Base-by-base conservation (phyloP, 2,888 invertebrate species). In the Heliconius cydno region DNA sequence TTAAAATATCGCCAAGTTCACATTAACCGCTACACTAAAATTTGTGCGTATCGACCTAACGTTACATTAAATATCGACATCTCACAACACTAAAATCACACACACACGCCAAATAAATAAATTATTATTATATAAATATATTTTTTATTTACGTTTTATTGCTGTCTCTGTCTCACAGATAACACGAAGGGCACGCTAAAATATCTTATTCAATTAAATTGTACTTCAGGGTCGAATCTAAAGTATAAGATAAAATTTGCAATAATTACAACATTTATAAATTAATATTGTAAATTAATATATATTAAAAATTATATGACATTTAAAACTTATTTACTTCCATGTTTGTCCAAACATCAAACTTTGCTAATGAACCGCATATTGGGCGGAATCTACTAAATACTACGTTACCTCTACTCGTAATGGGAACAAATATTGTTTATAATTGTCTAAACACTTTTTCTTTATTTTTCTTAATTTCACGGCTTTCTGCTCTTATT, bases 31-130 rank as follows among this genome's bases (percentile, higher is more conserved):
- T 94, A 94, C 91, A 89, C 91, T 93, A 94, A 90, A 88, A 90
- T 93, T 94, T 94, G 94, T 94, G 94, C 94, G 94, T 94, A 91
- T 94, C 93, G 88, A 91, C 88, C 92, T 94, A 93, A 89, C 84
- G 87, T 90, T 89, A 90, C 86, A 85, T 86, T 89, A 87, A 87
- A 88, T 86, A 85, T 83, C 82, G 80, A 83, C 80, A 83, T 85
- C 83, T 83, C 87, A 87, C 87, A 85, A 87, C 86, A 87, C 87
- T 86, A 88, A 86, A 82, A 85, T 82, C 83, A 83, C 86, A 86
- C 34, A 34, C 85, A 86, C 87, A 89, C 88, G 89, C 86, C 86
- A 83, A 90, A 87, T 88, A 87, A 84, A 85, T 86, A 85, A 86
- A 81, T 86, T 82, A 86, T 83, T 82, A 86, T 88, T 87, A 88